Evolutionary conservation across 2,797 vertebrate species (phyloP).

Genomic region (Poeciliopsis paucimaculata): DNA sequence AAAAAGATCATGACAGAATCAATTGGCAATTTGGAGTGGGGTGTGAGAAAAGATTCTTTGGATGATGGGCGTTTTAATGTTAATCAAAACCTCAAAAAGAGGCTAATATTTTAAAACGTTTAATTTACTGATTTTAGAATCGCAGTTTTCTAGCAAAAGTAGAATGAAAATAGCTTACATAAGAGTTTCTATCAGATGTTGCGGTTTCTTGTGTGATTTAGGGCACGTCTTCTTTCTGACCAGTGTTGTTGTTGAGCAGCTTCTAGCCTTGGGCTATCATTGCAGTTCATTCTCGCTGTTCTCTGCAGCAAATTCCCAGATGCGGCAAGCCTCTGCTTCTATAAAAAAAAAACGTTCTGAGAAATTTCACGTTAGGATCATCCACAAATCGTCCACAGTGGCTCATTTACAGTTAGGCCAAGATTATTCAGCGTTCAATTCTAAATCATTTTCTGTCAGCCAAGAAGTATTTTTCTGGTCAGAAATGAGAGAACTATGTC

Average conservation of each 20-base stretch:
- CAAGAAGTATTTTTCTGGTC: background rate
- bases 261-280: background rate
- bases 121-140: background rate
- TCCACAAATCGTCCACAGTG: background rate
- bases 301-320: conserved; percentile 10
- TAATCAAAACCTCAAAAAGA: background rate
- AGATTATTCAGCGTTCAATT: background rate
- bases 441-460: background rate
- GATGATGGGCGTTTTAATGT: background rate
- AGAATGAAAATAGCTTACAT: background rate
- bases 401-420: background rate
- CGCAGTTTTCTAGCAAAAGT: background rate
- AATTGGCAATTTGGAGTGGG: conserved; percentile 4
- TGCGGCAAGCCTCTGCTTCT: background rate
- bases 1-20: conserved; percentile 12
- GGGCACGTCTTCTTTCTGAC: background rate
- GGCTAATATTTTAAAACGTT: background rate
- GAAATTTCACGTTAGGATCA: background rate
- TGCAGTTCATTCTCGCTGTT: conserved; percentile 4
- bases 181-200: background rate
- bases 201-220: background rate
- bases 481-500: background rate
- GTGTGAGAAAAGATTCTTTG: background rate
- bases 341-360: conserved; percentile 8
- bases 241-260: conserved; percentile 1